Evolutionary conservation across 2,888 invertebrate species (phyloP), one percentile per base, ranked within the genome.

Genomic region (Drosophila fungiperda): DNA sequence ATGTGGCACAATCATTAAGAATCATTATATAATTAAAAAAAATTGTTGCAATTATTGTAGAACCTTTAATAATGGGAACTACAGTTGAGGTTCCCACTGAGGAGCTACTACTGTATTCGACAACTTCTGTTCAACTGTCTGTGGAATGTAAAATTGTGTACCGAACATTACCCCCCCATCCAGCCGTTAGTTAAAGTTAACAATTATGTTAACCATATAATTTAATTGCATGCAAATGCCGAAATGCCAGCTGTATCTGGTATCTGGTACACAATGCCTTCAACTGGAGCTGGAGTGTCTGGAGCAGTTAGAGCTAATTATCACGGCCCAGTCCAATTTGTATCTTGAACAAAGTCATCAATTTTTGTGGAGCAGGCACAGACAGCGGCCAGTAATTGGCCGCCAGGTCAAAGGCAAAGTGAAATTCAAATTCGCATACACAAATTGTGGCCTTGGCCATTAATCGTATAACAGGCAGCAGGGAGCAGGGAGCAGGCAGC

Each of bases 351-450:
- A 63, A 58, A 57, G 64, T 50, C 77, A 83, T 71, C 60, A 57
- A 76, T 69, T 68, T 52, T 59, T 55, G 55, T 38, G 54, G 9
- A 20, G 67, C 20, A 33, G 26, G 50, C 33, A 65, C 23, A 20
- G 26, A 42, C 49, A 38, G 50, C 35, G 60, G 23, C 17, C 29
- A 45, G 58, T 74, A 69, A 83, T 69, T 78, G 63, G 64, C 49
- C 35, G 55, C 17, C 53, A 65, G 68, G 59, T 72, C 59, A 65
- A 59, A 64, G 63, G n/a, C 52, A 52, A 59, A 78, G 72, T 70
- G 64, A 70, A 73, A 82, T 78, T 76, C 57, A 81, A 77, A 89
- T 89, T 89, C 57, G 64, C 63, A 26, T 49, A 66, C 50, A 65
- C 55, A 76, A 79, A 72, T 68, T 72, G 57, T 42, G 68, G 62